phyloP scores from a whole-genome alignment of 2,797 vertebrate genomes.

The Nannoperca australis region DNA sequence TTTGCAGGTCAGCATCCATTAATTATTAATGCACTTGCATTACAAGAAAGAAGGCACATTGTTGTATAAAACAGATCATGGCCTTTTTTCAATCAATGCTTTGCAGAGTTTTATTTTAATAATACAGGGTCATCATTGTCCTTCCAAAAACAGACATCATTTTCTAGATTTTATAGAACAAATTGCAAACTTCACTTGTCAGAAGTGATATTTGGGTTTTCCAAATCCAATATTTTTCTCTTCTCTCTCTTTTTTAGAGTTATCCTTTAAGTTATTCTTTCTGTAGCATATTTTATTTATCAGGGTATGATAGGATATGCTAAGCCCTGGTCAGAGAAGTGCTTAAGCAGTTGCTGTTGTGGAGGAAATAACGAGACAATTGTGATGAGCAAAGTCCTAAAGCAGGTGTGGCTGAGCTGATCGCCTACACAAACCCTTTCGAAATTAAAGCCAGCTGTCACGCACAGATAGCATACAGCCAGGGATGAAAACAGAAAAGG shows the following conservation, averaged over 20 bases:
- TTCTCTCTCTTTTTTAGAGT: constrained; percentile 4
- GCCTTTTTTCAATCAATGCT: constrained; percentile 13
- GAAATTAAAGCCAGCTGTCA: constrained; percentile 68
- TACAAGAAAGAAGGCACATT: not conserved
- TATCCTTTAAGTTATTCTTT: constrained; percentile 18
- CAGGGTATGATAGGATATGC: constrained; percentile 28
- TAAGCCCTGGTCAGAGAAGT: constrained; percentile 19
- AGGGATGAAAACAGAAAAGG: constrained; percentile 48
- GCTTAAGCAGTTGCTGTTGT: constrained; percentile 13
- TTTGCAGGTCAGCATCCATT: constrained; percentile 10
- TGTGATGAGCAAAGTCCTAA: constrained; percentile 42
- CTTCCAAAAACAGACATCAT: not conserved
- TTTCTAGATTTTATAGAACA: constrained; percentile 14
- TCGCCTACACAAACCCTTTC: constrained; percentile 8
- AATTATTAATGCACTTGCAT: constrained; percentile 31
- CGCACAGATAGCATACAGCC: constrained; percentile 44
- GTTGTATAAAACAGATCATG: constrained; percentile 24
- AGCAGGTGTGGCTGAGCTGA: constrained; percentile 52
- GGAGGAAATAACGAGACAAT: constrained; percentile 40
- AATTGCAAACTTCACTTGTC: constrained; percentile 15
- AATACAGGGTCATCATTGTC: not conserved
- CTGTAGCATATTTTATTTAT: constrained; percentile 33
- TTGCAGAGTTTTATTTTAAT: constrained; percentile 8
- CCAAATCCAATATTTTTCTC: constrained; percentile 25
- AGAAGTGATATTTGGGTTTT: constrained; percentile 35